Percentiles rank a stretch among this genome's conserved stretches.
phyloP scores from a whole-genome alignment of 1,140 invertebrate species.

The Bombus consobrinus region DNA sequence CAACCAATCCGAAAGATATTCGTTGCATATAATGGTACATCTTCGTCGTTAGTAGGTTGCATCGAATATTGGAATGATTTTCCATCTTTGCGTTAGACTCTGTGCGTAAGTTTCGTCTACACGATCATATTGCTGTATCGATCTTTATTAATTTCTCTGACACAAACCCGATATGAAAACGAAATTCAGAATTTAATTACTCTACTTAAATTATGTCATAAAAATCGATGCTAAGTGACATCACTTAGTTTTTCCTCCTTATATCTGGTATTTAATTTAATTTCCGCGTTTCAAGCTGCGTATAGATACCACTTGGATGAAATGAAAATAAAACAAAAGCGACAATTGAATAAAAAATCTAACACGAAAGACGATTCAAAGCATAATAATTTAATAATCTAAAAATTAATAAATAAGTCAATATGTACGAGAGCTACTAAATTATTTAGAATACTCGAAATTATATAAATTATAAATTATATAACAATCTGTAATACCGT shows the following conservation, averaged over 20 bases:
- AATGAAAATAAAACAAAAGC: too few relatives aligned
- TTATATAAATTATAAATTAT: neutral
- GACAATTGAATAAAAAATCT: neutral
- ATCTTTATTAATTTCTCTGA: conserved; percentile 35
- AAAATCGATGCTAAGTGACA: neutral
- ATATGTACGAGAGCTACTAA: neutral
- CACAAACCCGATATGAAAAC: conserved; percentile 24
- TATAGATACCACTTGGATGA: too few relatives aligned
- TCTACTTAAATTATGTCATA: too few relatives aligned
- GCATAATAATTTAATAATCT: too few relatives aligned
- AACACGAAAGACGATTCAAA: neutral
- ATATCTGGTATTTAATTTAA: neutral
- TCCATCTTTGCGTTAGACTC: neutral
- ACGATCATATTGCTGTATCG: conserved; percentile 31
- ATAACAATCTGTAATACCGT: neutral
- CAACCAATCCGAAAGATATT: neutral
- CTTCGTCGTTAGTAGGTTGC: neutral
- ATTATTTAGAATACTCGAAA: neutral
- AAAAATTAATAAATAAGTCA: too few relatives aligned
- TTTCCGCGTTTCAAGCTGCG: neutral
- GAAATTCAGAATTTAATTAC: conserved; percentile 24
- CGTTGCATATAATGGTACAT: neutral
- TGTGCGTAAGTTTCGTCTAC: neutral
- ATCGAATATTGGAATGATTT: neutral
- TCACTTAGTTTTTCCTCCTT: neutral